A percentile compares a stretch with the other conserved stretches of the same genome.
Conservation (phyloP, 2,888 invertebrate species). For the Amphiduros pacificus region DNA sequence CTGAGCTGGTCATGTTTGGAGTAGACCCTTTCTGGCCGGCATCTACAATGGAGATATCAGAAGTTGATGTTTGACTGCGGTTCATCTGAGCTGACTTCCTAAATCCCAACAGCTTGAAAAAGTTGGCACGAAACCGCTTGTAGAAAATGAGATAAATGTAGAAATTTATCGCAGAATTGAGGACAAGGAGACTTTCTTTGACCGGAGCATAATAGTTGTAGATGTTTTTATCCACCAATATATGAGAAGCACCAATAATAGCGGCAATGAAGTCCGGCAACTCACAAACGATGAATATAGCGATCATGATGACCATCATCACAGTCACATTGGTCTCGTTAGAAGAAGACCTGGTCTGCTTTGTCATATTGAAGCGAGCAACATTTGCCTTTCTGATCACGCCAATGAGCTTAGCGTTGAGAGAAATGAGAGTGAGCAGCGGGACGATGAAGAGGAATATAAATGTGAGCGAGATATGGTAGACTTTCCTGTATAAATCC, state of each 20-base stretch:
- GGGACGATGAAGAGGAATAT: conserved; percentile 19
- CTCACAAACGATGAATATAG: conserved; percentile 16
- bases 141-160: conserved; percentile 17
- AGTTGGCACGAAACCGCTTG: conserved; percentile 6
- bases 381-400: conserved; percentile 1
- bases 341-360: neutral
- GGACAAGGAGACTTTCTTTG: conserved; percentile 15
- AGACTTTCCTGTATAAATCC: conserved; percentile 11
- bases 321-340: conserved; percentile 2
- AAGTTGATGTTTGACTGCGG: too few species aligned
- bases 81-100: neutral
- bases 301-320: conserved; percentile 17
- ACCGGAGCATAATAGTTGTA: conserved; percentile 9
- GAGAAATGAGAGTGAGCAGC: conserved; percentile 1
- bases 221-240: neutral
- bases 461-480: conserved; percentile 9
- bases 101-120: neutral
- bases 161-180: conserved; percentile 21
- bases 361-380: conserved; percentile 7
- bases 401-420: conserved; percentile 9
- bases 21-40: too few species aligned
- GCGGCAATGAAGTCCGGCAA: conserved; percentile 20
- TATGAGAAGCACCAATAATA: conserved; percentile 14
- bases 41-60: too few species aligned
- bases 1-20: too few species aligned